Evolutionary conservation across 1,140 invertebrate species (phyloP), one percentile per base, ranked within the genome.

Genomic region (Penaeus indicus): DNA sequence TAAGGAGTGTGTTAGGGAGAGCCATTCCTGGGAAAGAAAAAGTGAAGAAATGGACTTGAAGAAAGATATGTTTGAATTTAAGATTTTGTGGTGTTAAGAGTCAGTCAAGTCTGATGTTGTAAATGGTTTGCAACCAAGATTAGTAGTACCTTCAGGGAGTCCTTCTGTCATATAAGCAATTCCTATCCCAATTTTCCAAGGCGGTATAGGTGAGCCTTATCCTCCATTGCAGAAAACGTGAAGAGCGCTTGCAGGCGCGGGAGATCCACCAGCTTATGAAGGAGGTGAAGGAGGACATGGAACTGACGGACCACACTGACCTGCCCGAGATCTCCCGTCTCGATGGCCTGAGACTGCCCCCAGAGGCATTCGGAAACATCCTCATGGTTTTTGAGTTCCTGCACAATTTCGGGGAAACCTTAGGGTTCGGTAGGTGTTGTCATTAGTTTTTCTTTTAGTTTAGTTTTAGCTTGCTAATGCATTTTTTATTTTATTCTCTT

Each of bases 351-450:
- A 96, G 96, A 91, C 93, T 99, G 19, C 94, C 96, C 1, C 97
- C 97, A 0, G 95, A 97, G 92, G 97, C 97, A 0, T 97, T 98
- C 93, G 96, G 97, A 3, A 97, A 99, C 93, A 94, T 96, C 63
- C 94, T 99, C 8, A 98, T 99, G 96, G 96, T 98, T 4, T 97
- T 97, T 92, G 98, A 99, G 93, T 99, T 99, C 93, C 94, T 98
- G 77, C 96, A 98, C 91, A 99, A 98, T 92, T 99, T 99, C 92
- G 97, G 97, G 42, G 96, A 97, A 93, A 97, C 97, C 0, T 93
- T 99, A 18, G 97, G 97, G 69, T 98, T 98, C 92, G 96, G 96
- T 97, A 92, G 95, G 94, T 92, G 10, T 38, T 89, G 47, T 67
- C 54, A 16, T 84, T 13, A 8, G 27, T 38, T 32, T 83, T 63